These are phyloP conservation scores for Eledona agricola DNA, from an alignment of 2,888 invertebrate genomes.

Conservation along the genomic window DNA sequence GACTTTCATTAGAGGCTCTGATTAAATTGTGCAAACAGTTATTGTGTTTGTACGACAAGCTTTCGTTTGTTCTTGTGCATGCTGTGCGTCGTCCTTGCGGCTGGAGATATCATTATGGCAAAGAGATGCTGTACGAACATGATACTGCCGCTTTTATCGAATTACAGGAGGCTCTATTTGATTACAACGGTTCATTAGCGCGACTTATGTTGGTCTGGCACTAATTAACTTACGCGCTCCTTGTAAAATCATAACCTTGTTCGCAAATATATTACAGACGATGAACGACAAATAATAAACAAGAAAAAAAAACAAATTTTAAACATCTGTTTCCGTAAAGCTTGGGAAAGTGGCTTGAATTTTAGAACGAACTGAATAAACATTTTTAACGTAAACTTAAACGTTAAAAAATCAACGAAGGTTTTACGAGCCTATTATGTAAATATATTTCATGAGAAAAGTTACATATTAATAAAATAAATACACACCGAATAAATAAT, in stretches of 20 bases:
- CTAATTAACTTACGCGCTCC: slow-evolving; percentile 17
- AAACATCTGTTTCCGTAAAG: too few species aligned
- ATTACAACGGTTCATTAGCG: slow-evolving; percentile 35
- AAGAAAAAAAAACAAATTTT: too few species aligned
- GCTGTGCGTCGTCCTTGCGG: slow-evolving; percentile 28
- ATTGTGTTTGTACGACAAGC: slow-evolving; percentile 22
- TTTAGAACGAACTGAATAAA: too few species aligned
- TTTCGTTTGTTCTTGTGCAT: slow-evolving; percentile 23
- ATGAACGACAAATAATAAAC: too few species aligned
- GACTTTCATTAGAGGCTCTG: slow-evolving; percentile 4
- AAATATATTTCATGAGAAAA: too few species aligned
- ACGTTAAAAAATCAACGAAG: too few species aligned
- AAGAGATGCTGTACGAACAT: slow-evolving; percentile 32
- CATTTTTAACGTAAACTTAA: too few species aligned
- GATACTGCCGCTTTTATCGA: slow-evolving; percentile 35
- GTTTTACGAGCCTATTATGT: too few species aligned
- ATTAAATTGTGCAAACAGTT: slow-evolving; percentile 25
- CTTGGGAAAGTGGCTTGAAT: too few species aligned
- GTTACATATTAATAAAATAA: too few species aligned
- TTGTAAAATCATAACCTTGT: slow-evolving; percentile 18
- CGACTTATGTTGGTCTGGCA: slow-evolving; percentile 16
- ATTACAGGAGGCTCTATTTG: slow-evolving; percentile 34
- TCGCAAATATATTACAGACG: not conserved
- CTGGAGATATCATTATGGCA: slow-evolving; percentile 25
- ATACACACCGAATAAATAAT: too few species aligned